Percentiles rank a stretch among this genome's conserved stretches.
phyloP scores from a whole-genome alignment of 2,888 invertebrate species.

The Drosophila parthenogenetica region DNA sequence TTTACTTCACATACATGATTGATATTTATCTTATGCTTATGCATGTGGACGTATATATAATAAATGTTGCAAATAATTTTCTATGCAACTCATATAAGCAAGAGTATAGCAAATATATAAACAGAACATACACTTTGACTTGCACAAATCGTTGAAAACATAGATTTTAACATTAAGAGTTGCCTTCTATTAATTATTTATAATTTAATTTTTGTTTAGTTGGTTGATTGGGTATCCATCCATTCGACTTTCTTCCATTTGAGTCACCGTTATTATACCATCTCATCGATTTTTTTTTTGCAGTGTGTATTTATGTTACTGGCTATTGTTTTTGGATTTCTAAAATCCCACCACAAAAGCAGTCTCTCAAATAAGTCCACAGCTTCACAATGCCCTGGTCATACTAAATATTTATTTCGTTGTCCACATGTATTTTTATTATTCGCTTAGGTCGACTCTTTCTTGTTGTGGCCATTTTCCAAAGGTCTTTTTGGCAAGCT shows the following conservation, averaged over 20 bases:
- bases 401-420: constrained; percentile 35
- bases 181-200: constrained; percentile 52
- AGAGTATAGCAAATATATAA: constrained; percentile 50
- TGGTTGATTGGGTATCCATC: constrained; percentile 43
- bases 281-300: constrained; percentile 24
- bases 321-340: constrained; percentile 57
- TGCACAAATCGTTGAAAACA: constrained; percentile 49
- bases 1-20: constrained; percentile 53
- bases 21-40: constrained; percentile 50
- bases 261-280: constrained; percentile 19
- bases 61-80: constrained; percentile 62
- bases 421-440: constrained; percentile 23
- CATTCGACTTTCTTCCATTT: constrained; percentile 12
- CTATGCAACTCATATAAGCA: constrained; percentile 49
- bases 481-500: constrained; percentile 57
- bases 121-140: constrained; percentile 54
- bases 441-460: constrained; percentile 41
- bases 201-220: constrained; percentile 57
- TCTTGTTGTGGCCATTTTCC: constrained; percentile 80
- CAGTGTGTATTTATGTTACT: constrained; percentile 37
- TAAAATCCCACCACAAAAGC: constrained; percentile 59
- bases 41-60: constrained; percentile 51
- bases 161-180: constrained; percentile 56
- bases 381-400: constrained; percentile 42
- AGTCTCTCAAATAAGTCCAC: constrained; percentile 60